Conservation (phyloP, 2,113 vertebrate species). For the Cochlearius cochlearius region DNA sequence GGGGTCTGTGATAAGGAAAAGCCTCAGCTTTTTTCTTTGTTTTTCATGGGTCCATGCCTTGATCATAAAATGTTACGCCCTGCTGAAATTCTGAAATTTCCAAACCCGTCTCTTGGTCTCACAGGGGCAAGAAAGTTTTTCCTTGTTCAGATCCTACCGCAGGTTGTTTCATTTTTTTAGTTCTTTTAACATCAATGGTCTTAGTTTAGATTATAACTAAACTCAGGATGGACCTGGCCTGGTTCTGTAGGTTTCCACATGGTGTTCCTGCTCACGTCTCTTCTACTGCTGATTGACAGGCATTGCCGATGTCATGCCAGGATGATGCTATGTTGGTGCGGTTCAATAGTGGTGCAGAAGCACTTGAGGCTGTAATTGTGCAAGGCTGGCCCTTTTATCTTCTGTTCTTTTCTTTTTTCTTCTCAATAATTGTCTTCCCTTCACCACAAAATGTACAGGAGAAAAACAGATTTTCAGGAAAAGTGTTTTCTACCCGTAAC, state of each 20-base stretch:
- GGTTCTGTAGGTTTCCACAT: not conserved
- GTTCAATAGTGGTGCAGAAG: not conserved
- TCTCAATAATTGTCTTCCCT: not conserved
- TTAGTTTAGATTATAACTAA: not conserved
- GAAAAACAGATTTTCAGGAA: constrained; percentile 1
- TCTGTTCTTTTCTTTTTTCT: constrained; percentile 19
- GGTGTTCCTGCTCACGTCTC: not conserved
- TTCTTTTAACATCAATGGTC: not conserved
- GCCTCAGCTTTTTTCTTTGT: not conserved
- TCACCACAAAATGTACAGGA: constrained; percentile 1
- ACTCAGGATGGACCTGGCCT: not conserved
- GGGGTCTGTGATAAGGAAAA: not conserved
- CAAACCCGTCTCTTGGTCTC: not conserved
- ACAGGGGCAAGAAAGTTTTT: not conserved
- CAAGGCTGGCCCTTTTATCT: not conserved
- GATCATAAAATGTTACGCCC: not conserved
- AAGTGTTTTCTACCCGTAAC: not conserved
- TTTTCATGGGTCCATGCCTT: not conserved
- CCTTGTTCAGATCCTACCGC: not conserved
- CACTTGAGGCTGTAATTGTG: not conserved
- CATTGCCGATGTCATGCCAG: not conserved
- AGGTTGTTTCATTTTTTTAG: not conserved
- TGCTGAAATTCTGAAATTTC: not conserved
- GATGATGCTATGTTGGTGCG: not conserved
- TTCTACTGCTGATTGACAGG: not conserved